Base-by-base conservation (phyloP, 2,797 vertebrate species). In the Hoplostethus mediterraneus region DNA sequence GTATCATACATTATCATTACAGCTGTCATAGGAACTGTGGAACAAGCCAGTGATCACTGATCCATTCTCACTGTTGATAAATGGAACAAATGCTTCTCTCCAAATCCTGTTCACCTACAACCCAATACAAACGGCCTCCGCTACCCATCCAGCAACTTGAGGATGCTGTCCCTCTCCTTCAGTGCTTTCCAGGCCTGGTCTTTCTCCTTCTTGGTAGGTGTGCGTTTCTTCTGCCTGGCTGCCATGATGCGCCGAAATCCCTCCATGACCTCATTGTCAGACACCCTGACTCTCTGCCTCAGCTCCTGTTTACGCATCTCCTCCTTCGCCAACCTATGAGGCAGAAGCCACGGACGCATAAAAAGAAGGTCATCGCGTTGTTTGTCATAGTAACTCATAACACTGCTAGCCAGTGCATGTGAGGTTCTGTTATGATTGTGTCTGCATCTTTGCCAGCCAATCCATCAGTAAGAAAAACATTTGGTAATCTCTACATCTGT, bases 181-280 rank as follows among this genome's bases (percentile, higher is more conserved):
- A 99, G 91, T 1, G 97, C 97, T 85, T 98, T 99, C 98, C 97
- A 99, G 0, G 98, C 98, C 90, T 98, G 97, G 86, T 99, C 98
- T 67, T 99, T 99, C 87, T 99, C 98, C 83, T 99, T 99, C 92
- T 99, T 99, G 31, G 97, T 99, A 0, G 97, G 98, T 0, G 97
- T 98, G 68, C 98, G 96, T 84, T 99, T 99, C 95, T 99, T 99
- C 90, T 99, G 98, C 79, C 98, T 94, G 13, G 98, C 98, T 0
- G 97, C 97, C 98, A 99, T 99, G 92, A 99, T 99, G 87, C 98
- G 96, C 14, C 98, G 95, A 89, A 99, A 99, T 33, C 96, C 97
- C 0, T 99, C 98, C 97, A 99, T 98, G 71, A 99, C 98, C 82
- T 99, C 98, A 0, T 98, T 99, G 91, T 99, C 98, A 0, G 97